A percentile compares a stretch with the other conserved stretches of the same genome.
Evolutionary conservation across 2,888 invertebrate genomes (phyloP).

Genomic region (Homarus gammarus): DNA sequence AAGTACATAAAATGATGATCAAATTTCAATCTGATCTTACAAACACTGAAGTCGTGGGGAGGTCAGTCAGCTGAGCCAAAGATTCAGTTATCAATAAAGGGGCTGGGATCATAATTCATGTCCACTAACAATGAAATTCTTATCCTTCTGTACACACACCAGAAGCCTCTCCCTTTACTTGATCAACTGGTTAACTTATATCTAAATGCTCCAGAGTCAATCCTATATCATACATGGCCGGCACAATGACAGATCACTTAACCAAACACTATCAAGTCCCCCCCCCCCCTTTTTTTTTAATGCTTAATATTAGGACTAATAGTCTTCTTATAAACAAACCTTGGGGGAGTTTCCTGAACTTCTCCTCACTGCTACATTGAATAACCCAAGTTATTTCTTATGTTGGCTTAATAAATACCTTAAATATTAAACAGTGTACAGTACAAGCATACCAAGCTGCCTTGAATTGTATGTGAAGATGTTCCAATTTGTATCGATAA

Average conservation of each 20-base stretch:
- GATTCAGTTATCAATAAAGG: background rate
- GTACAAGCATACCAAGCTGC: constrained; percentile 1
- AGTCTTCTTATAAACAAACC: too few relatives aligned
- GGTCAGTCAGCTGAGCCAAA: background rate
- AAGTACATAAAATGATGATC: too few relatives aligned
- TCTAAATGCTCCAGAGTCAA: background rate
- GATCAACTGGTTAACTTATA: background rate
- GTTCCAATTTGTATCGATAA: background rate
- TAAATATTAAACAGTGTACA: background rate
- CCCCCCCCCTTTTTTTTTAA: too few relatives aligned
- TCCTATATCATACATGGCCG: background rate
- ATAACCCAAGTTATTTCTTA: background rate
- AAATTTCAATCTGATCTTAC: background rate
- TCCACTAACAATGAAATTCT: background rate
- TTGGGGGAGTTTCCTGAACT: too few relatives aligned
- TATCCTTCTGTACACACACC: background rate
- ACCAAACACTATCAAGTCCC: too few relatives aligned
- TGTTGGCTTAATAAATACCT: background rate
- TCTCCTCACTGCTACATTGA: background rate
- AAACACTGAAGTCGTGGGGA: background rate
- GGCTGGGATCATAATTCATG: background rate
- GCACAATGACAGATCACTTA: too few relatives aligned
- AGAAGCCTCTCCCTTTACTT: background rate
- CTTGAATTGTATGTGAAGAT: background rate
- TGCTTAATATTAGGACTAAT: too few relatives aligned